Evolutionary conservation across 1,140 invertebrate species (phyloP), one percentile per base, ranked within the genome.

Genomic region (Drosophila sp.): DNA sequence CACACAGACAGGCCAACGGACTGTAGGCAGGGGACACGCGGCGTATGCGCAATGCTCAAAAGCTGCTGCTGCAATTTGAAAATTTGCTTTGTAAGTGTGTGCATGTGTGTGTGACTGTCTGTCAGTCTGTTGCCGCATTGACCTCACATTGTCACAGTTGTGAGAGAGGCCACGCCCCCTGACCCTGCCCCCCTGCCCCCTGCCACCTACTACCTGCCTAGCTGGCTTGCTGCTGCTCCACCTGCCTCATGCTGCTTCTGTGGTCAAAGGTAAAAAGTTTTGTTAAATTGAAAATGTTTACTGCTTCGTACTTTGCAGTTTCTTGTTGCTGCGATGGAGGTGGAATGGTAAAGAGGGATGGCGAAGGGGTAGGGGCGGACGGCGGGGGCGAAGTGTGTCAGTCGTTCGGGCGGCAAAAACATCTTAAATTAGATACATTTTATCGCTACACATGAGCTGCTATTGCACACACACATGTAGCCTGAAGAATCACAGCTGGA

Each of bases 261-360:
- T 65, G 82, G 82, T 87, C 82, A 87, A 87, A 89, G 86, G 84
- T 84, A 89, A 89, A 86, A 89, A 89, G 80, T 84, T 89, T 89
- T 89, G 80, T 80, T 71, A 89, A 89, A 89, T 80, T 89, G 87
- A 89, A 89, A 89, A 84, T 89, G 80, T 89, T 89, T 89, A 89
- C 80, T 80, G 80, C 84, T 78, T 77, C 50, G 54, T 65, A 80
- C 73, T 82, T 79, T 48, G 59, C 58, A 54, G 76, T 76, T 75
- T 72, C 62, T 67, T 76, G 58, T 40, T 51, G 45, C 41, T 25
- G n/a, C n/a, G n/a, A n/a, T n/a, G n/a, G n/a, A n/a, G n/a, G 36
- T 2, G 34, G 36, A 6, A 16, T n/a, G 14, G 25, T 1, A 8
- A 4, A 11, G 16, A 18, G 5, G 9, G 16, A 4, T 7, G 25